Base-by-base conservation (phyloP, 2,113 vertebrate genomes). In the Barbus barbus region DNA sequence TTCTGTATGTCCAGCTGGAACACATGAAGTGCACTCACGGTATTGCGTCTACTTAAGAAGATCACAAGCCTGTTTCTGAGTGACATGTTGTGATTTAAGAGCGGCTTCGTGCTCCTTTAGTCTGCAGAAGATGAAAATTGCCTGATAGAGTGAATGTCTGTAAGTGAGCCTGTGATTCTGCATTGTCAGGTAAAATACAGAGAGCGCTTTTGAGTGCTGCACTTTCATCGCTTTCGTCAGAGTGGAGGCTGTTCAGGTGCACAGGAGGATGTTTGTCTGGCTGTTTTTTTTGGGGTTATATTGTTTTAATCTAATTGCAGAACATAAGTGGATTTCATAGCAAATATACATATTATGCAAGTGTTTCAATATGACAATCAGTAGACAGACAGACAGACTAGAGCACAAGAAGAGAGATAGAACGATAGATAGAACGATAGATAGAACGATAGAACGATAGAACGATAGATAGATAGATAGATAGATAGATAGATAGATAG, bases 111-210 rank as follows among this genome's bases (percentile, higher is more conserved):
- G 20, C 53, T 44, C 44, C 58, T 78, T 86, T 51, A 65, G 53
- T 82, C 72, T 46, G 48, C 9, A 7, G 78, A 63, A 51, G 65
- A 86, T 83, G 80, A 83, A 86, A 78, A 74, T 46, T 65, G 3
- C 9, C 24, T 65, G 65, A 51, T 31, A 60, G 63, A 61, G 14
- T 5, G 69, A 78, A 78, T 31, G 26, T 13, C 12, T 44, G 33
- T 38, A 72, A 81, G 67, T 63, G 77, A 58, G 16, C 28, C 1
- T 56, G 48, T 73, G 53, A 73, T 83, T 83, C 12, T 74, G 4
- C 36, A 60, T 2, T 18, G 28, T 24, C 22, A 9, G 38, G 41
- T 46, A 51, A 51, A 75, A 56, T 28, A 28, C 13, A 33, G 26
- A 73, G 20, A 73, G 72, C 3, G n/a, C 22, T 28, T 38, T 48